phyloP scores from a whole-genome alignment of 1,140 invertebrate genomes.

The Tetramorium parvispinum region DNA sequence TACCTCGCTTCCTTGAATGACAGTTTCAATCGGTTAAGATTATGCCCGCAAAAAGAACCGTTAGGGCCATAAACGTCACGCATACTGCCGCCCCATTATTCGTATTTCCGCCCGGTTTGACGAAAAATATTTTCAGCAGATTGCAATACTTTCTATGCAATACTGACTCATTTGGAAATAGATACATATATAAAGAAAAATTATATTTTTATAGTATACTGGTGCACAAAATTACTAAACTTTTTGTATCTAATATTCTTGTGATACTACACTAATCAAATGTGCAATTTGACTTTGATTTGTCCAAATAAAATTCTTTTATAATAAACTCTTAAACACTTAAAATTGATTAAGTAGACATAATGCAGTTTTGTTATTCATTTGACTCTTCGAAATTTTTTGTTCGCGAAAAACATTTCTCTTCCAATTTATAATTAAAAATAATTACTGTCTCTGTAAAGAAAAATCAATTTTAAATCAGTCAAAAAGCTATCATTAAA shows the following conservation, averaged over 20 bases:
- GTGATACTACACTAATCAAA: neutral
- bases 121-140: conserved; percentile 5
- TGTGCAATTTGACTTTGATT: no score
- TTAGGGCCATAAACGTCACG: conserved; percentile 51
- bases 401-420: neutral
- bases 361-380: neutral
- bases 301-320: neutral
- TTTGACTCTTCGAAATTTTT: neutral
- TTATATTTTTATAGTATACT: neutral
- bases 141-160: neutral
- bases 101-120: neutral
- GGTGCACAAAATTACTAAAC: neutral
- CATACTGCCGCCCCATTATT: conserved; percentile 21
- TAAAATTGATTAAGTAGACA: neutral
- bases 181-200: neutral
- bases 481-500: neutral
- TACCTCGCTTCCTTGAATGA: conserved; percentile 13
- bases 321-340: neutral
- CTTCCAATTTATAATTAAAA: neutral
- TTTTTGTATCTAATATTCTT: neutral
- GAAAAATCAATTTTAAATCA: neutral
- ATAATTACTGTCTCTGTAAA: neutral
- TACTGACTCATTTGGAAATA: neutral
- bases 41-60: conserved; percentile 34
- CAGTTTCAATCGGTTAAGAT: conserved; percentile 47